Evolutionary conservation across 2,888 invertebrate genomes (phyloP), one percentile per base, ranked within the genome.

Genomic region (Atherix ibis): DNA sequence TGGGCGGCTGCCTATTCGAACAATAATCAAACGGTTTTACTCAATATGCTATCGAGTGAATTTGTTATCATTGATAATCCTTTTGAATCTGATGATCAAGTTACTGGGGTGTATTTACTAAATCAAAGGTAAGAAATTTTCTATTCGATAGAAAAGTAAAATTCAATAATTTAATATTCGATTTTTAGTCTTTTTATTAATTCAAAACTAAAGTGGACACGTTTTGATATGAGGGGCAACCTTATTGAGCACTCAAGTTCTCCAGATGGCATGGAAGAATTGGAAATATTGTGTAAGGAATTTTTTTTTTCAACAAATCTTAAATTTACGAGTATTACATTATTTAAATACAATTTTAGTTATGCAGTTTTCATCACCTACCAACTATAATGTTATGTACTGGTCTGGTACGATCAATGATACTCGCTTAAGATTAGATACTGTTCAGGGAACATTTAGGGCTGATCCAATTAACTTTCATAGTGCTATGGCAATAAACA

Each of bases 1-100:
- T 92, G 85, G 71, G 92, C 91, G 0, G 85, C 91, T 4, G 89
- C 94, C 1, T 89, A 79, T 50, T 95, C 95, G 5, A 97, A 94
- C 53, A 94, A 94, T 54, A 87, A 91, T 60, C 91, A 94, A 78
- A 82, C 84, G 0, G 79, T 94, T 43, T 67, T 95, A 3, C 67
- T 94, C 14, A 91, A 92, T 51, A 85, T 91, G 67, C 66, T 94
- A 37, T 92, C 94, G 3, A 94, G 92, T 51, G 95, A 97, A 60
- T 88, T 82, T 49, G 70, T 83, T 9, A 71, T 82, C 1, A 76
- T 94, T 34, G 79, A 85, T 27, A 88, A 89, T 53, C 88, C 88
- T 1, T 65, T 91, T 13, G 78, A 79, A 48, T 66, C 67, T 52
- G 59, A 65, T 16, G 55, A 52, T 4, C 50, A 52, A 8, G 73